Evolutionary conservation across 2,113 vertebrate genomes (phyloP), one percentile per base, ranked within the genome.

Genomic region (Rhizomys pruinosus): DNA sequence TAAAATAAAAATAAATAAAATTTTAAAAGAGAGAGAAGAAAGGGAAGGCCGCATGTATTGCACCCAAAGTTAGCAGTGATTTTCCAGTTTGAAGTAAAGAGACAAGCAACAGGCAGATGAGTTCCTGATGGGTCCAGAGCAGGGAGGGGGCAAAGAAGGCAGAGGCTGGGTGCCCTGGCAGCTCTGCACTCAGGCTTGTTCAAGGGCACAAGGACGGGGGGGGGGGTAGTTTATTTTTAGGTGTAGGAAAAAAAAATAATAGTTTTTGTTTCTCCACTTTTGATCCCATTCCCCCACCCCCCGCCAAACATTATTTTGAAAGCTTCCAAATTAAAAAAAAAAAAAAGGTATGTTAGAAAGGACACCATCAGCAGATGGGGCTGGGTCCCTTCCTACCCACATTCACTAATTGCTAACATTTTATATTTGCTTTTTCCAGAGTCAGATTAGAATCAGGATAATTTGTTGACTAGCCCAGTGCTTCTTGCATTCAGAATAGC

Each of bases 291-390:
- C 84, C 17, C 37, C 7, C n/a, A n/a, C n/a, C n/a, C n/a, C n/a
- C n/a, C n/a, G n/a, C n/a, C 68, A 91, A 77, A 77, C 5, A 42
- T 76, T 84, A 68, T 74, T 95, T 93, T 91, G n/a, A 73, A 89
- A 80, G 22, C 0, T 68, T 61, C 87, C 71, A 73, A 87, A 25
- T 37, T 42, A 87, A 9, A 13, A 89, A 32, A 81, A 73, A 64
- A 37, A 44, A 84, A 22, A 22, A 61, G n/a, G n/a, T n/a, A 61
- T 61, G 59, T 61, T 22, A 61, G 15, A 19, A 85, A 79, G 66
- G 63, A 16, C 15, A 77, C 42, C 66, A 39, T 63, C 22, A 23
- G 23, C 23, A 23, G 7, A 2, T 20, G 17, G 23, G 61, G 16
- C 19, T 63, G 61, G 64, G 27, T 29, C 27, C 64, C 59, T 16